Evolutionary conservation across 2,888 invertebrate genomes (phyloP).

Genomic region (Drosophila ezoana): DNA sequence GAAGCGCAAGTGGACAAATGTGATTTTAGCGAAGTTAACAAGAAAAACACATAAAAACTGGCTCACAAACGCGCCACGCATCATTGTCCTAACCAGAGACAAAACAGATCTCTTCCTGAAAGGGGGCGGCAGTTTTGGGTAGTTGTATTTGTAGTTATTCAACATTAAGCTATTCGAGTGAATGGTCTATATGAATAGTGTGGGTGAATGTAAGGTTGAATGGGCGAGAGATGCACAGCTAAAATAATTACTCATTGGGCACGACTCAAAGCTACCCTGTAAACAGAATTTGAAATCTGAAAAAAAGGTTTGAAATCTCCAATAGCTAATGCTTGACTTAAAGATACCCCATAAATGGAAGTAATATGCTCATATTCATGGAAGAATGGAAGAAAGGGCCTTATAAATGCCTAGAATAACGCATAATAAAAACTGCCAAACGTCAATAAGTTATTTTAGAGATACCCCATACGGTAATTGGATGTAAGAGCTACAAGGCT

Average conservation of each 20-base stretch:
- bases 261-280: neutral
- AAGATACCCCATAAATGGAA: neutral
- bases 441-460: too few relatives aligned
- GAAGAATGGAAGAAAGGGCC: neutral
- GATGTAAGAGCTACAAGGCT: too few relatives aligned
- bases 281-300: neutral
- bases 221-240: too few relatives aligned
- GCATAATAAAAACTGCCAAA: too few relatives aligned
- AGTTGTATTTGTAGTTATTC: neutral
- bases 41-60: slow-evolving; percentile 43
- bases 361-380: neutral
- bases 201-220: neutral
- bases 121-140: neutral
- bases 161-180: slow-evolving; percentile 4
- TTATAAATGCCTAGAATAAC: too few relatives aligned
- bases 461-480: too few relatives aligned
- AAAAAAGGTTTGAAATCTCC: too few relatives aligned
- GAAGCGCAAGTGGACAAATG: slow-evolving; percentile 48
- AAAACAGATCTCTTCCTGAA: slow-evolving; percentile 4
- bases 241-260: too few relatives aligned
- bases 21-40: slow-evolving; percentile 37
- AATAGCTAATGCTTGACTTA: neutral
- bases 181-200: slow-evolving; percentile 10
- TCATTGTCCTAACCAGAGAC: slow-evolving; percentile 14
- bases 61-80: slow-evolving; percentile 17